These are phyloP conservation scores for human (Homo sapiens) DNA, from an alignment of 2,113 vertebrate species.

Conservation along the genomic window GRCh38 chr3:177446501-177447000, in stretches of 20 bases:
- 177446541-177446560: neutral
- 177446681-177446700: constrained; percentile 56
- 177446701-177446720: constrained; percentile 57
- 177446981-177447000: neutral
- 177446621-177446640: neutral
- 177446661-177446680: constrained; percentile 57
- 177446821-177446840: neutral
- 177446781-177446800: neutral
- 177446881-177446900: neutral
- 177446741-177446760: neutral
- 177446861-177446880: neutral
- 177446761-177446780: neutral
- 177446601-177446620: constrained; percentile 29
- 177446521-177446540: neutral
- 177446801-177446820: neutral
- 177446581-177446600: constrained; percentile 21
- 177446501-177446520: neutral
- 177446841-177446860: neutral
- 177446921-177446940: neutral
- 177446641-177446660: constrained; percentile 24
- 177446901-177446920: neutral
- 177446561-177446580: neutral
- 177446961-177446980: neutral
- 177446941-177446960: neutral
- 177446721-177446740: constrained; percentile 29